Percentiles rank a stretch among this genome's conserved stretches.
These are phyloP conservation scores for Metalampra italica DNA, from an alignment of 2,888 invertebrate genomes.

Conservation along the genomic window DNA sequence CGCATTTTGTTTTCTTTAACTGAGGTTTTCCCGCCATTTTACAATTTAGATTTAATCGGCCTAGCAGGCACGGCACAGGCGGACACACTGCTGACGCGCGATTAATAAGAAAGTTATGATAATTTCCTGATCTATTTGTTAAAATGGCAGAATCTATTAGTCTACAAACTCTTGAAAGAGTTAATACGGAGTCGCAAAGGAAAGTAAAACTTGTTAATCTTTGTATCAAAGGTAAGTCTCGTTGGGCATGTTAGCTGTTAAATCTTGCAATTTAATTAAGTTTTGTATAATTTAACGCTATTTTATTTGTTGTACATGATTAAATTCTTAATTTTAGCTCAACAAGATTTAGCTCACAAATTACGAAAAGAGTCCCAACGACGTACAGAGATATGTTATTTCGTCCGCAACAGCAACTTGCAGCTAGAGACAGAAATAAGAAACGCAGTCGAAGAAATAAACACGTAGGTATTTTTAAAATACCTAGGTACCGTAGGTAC, in stretches of 20 bases:
- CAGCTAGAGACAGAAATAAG: constrained; percentile 55
- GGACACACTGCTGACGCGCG: no score
- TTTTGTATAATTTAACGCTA: background rate
- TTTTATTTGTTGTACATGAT: background rate
- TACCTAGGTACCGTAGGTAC: no score
- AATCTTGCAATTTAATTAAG: background rate
- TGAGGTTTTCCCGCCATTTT: no score
- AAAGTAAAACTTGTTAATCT: constrained; percentile 49
- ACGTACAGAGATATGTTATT: constrained; percentile 41
- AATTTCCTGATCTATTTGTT: no score
- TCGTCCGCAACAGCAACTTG: constrained; percentile 43
- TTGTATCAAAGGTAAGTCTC: constrained; percentile 54
- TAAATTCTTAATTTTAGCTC: constrained; percentile 35
- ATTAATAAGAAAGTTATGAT: no score
- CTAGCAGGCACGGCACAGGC: no score
- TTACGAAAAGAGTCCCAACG: constrained; percentile 44
- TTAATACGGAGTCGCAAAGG: constrained; percentile 47
- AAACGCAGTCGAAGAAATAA: constrained; percentile 48
- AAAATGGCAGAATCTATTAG: constrained; percentile 48
- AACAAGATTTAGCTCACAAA: constrained; percentile 46
- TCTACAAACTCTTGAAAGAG: constrained; percentile 43
- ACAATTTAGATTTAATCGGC: no score
- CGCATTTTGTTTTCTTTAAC: no score
- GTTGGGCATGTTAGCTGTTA: background rate
- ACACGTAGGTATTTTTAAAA: constrained; percentile 43